A percentile compares a stretch with the other conserved stretches of the same genome.
Conservation (phyloP, 2,113 vertebrate species). For the Phrynocephalus versicolor region DNA sequence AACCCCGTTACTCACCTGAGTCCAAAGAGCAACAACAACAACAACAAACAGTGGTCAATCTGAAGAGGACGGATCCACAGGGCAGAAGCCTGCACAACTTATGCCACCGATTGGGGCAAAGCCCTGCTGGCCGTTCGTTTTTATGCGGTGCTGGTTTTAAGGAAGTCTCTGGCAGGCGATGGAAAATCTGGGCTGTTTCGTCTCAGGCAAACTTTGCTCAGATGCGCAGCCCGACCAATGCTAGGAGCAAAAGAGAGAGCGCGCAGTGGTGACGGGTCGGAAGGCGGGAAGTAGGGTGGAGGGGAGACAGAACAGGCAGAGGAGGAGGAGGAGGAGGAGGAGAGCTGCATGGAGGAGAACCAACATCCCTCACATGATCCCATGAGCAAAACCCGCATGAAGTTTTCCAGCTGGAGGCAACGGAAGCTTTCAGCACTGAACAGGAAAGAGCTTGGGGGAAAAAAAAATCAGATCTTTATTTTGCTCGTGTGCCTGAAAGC, state of each 20-base stretch:
- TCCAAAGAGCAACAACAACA: no score
- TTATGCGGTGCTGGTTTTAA: constrained; percentile 43
- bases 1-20: not conserved
- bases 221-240: not conserved
- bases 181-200: constrained; percentile 53
- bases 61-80: not conserved
- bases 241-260: not conserved
- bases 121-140: not conserved
- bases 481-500: not conserved
- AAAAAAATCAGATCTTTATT: no score
- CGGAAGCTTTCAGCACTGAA: not conserved
- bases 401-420: not conserved
- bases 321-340: not conserved
- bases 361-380: constrained; percentile 17
- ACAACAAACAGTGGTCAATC: not conserved
- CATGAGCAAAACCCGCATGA: not conserved
- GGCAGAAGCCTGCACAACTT: not conserved
- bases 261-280: not conserved
- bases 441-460: not conserved
- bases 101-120: not conserved
- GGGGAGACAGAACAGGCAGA: not conserved
- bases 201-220: not conserved
- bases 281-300: no score
- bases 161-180: constrained; percentile 42
- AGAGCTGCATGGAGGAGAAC: not conserved